Conservation (phyloP, 1,140 invertebrate genomes). For the Pantala flavescens region DNA sequence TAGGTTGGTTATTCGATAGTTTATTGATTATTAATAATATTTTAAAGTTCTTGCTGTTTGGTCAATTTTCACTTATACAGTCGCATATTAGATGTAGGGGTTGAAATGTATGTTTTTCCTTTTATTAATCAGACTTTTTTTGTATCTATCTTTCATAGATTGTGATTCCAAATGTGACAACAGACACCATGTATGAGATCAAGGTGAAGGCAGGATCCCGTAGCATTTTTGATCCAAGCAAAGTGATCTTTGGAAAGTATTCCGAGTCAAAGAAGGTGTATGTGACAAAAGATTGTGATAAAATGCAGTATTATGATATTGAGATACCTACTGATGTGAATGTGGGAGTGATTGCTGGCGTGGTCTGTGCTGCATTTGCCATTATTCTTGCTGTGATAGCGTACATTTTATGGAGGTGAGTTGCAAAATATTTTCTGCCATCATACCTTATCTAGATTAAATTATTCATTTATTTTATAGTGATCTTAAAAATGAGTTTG, state of each 20-base stretch:
- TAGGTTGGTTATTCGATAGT: no score
- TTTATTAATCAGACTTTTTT: no score
- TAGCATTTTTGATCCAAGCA: constrained; percentile 50
- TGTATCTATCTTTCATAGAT: constrained; percentile 46
- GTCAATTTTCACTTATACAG: no score
- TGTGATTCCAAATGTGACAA: constrained; percentile 60
- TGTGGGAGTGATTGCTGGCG: constrained; percentile 58
- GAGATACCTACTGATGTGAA: constrained; percentile 50
- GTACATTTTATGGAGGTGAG: constrained; percentile 68
- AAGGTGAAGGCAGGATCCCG: constrained; percentile 57
- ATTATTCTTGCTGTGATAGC: constrained; percentile 57
- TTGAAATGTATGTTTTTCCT: no score
- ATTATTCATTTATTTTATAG: no score
- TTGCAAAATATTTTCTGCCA: constrained; percentile 23
- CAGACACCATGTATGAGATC: constrained; percentile 62
- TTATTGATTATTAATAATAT: no score
- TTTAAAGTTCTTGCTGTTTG: no score
- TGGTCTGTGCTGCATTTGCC: constrained; percentile 60
- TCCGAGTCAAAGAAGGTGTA: constrained; percentile 52
- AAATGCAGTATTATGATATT: constrained; percentile 42
- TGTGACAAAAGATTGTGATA: constrained; percentile 56
- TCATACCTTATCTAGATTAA: no score
- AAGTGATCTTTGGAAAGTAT: constrained; percentile 53
- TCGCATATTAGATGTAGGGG: no score
- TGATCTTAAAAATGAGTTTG: no score